Percentiles rank a stretch among this genome's conserved stretches.
Conservation (phyloP, 2,888 invertebrate species). For the Ceratothoa steindachneri region DNA sequence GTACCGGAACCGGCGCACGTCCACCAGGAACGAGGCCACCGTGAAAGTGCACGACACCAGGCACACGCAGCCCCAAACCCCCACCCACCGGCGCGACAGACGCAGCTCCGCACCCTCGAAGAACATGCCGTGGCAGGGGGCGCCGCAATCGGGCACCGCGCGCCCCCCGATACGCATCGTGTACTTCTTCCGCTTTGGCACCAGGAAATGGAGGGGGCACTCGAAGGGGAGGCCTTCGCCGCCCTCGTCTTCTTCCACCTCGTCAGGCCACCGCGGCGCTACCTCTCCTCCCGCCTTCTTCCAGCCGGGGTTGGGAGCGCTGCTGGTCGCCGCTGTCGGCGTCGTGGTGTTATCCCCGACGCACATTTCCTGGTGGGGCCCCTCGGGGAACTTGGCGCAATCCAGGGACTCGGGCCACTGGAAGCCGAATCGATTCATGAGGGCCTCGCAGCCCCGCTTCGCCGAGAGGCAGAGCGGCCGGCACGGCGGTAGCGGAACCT, state of each 20-base stretch:
- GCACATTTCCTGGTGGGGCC: conserved; percentile 65
- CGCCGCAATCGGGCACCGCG: conserved; percentile 56
- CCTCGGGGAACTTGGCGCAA: conserved; percentile 81
- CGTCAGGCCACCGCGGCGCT: background rate
- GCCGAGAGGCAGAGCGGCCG: conserved; percentile 90
- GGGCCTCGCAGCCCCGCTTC: conserved; percentile 85
- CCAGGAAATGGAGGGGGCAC: conserved; percentile 79
- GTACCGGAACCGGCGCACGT: conserved; percentile 74
- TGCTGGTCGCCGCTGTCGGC: background rate
- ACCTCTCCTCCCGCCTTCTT: background rate
- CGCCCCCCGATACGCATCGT: conserved; percentile 62
- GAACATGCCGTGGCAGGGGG: conserved; percentile 87
- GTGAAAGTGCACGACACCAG: conserved; percentile 93
- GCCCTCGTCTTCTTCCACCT: conserved; percentile 61
- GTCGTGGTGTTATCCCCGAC: conserved; percentile 68
- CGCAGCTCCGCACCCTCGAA: conserved; percentile 86
- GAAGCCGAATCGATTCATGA: conserved; percentile 84
- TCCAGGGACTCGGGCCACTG: conserved; percentile 97
- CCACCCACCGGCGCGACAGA: conserved; percentile 93
- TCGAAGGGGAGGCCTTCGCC: conserved; percentile 62
- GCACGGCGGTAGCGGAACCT: conserved; percentile 88
- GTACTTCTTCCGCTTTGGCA: conserved; percentile 73
- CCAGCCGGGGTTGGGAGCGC: background rate
- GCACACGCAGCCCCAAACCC: conserved; percentile 93
- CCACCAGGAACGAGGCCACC: conserved; percentile 92